Evolutionary conservation across 2,113 vertebrate species (phyloP).

Genomic region (Parotia lawesii): DNA sequence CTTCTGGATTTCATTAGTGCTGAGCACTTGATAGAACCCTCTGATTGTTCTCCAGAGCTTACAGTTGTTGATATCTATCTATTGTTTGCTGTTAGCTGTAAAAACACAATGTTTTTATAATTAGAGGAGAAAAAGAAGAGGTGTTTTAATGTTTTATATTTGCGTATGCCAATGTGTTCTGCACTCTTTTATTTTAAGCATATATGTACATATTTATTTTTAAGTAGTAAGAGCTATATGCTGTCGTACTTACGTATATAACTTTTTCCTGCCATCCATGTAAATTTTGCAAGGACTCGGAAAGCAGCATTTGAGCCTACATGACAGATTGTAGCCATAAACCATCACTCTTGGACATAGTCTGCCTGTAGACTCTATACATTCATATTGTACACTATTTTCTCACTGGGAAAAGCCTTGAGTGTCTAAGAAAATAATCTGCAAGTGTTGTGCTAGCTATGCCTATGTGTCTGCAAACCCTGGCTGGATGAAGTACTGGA

Average conservation of each 20-base stretch:
- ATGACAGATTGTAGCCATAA: neutral
- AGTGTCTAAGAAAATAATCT: neutral
- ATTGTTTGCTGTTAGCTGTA: conserved; percentile 8
- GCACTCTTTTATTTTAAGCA: neutral
- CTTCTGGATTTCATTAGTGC: conserved; percentile 10
- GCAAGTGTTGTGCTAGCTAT: neutral
- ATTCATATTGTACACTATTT: fast-evolving
- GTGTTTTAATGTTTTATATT: neutral
- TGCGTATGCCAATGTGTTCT: neutral
- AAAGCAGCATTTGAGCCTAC: neutral
- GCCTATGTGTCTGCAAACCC: neutral
- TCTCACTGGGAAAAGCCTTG: neutral
- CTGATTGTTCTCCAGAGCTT: neutral
- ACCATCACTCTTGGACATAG: neutral
- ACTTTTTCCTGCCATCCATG: neutral
- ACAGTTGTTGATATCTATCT: conserved; percentile 20
- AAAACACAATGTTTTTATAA: neutral
- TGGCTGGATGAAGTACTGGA: neutral
- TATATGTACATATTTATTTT: neutral
- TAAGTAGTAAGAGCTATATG: neutral
- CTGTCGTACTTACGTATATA: fast-evolving
- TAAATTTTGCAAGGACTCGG: neutral
- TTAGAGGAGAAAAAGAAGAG: neutral
- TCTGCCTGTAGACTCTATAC: neutral
- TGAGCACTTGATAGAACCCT: neutral